Evolutionary conservation across 2,888 invertebrate species (phyloP), one percentile per base, ranked within the genome.

Genomic region (Agrilus mali): DNA sequence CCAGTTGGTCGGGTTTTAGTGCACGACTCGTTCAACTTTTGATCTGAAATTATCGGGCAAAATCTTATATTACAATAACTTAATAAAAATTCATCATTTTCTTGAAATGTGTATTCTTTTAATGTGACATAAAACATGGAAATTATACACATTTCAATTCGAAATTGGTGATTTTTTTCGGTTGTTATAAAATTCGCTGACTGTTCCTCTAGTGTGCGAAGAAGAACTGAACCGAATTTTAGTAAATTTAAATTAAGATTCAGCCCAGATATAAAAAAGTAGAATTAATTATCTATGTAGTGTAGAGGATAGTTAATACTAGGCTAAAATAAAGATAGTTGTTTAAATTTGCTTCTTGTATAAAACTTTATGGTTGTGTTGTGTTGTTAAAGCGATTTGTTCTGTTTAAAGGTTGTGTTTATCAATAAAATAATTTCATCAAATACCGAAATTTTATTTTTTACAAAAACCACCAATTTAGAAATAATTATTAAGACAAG

Each of bases 291-390:
- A 47, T 42, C 48, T 50, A 50, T 42, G 40, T 44, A 36, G 45
- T 42, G 40, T 44, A 36, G 45, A 46, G 46, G 43, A 48, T 51
- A 50, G 50, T 53, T 54, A 50, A 49, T 51, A 46, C 34, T 52
- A 49, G 49, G 42, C 41, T 48, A 57, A 57, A 55, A 27, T 27
- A 54, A 60, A 60, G 61, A 62, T 54, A 61, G 60, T 63, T 60
- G 57, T 55, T 60, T 59, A 59, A 60, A 60, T 57, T 60, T 50
- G 52, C 53, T 54, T 63, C 61, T 57, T 64, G 62, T 65, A 64
- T 55, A 58, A 61, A 63, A 62, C 61, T 58, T 61, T 64, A 58
- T 60, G 55, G 55, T 62, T 61, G 60, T 61, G 59, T 60, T 62
- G 60, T 62, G 58, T 55, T 60, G 59, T 59, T 56, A 49, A 61